Evolutionary conservation across 2,113 vertebrate species (phyloP), one percentile per base, ranked within the genome.

Genomic region (Sprattus sprattus): DNA sequence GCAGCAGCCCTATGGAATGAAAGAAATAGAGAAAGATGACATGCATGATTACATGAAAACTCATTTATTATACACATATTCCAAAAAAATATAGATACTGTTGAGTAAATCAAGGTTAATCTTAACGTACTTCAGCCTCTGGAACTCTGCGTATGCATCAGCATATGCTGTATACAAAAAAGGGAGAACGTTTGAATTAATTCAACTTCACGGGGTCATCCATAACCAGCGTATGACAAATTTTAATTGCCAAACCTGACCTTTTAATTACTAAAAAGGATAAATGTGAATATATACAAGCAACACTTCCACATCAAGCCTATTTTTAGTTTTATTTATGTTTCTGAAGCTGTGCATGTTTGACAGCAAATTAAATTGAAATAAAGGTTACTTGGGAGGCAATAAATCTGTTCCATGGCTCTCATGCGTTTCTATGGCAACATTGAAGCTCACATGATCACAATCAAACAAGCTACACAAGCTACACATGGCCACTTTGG

Each of bases 81-180:
- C 9, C 47, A 49, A 49, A 9, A 11, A 49, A 49, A 49, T 49
- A 20, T 20, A 18, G 16, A 54, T 54, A 54, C 18, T 60, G 6
- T 60, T 22, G 10, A 52, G n/a, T 52, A 60, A 60, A 22, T 22
- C 18, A 22, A 60, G 6, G 4, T 3, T 54, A 54, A 54, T 54
- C 3, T 16, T 60, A 7, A 60, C 95, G 96, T 94, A 99, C 98
- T 99, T 99, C 46, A 99, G 97, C 89, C 96, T 92, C 75, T 98
- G 97, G 94, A 97, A 99, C 87, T 99, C 98, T 1, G 96, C 94
- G 83, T 94, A 95, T 0, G 98, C 98, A 25, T 99, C 97, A 6
- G 96, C 96, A 91, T 97, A 99, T 0, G 96, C 98, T 99, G 95
- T 8, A 93, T 82, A 10, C 46, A 28, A 5, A 45, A 32, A 47